Evolutionary conservation across 2,888 invertebrate species (phyloP), one percentile per base, ranked within the genome.

Genomic region (Melinaea marsaeus): DNA sequence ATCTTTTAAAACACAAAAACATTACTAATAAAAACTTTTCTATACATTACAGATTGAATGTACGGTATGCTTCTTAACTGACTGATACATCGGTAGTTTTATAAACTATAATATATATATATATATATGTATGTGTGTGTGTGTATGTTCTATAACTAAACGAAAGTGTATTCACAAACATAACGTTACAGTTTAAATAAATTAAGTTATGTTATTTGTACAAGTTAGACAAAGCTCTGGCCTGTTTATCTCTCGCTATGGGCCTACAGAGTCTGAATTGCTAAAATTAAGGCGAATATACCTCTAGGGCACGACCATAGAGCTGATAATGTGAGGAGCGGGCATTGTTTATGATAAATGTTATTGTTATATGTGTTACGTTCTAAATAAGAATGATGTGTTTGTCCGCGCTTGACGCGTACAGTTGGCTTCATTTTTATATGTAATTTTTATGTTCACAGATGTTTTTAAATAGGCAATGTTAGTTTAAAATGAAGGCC

Each of bases 251-350:
- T 65, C 65, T 35, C 7, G 46, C 71, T 64, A 13, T 57, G 65
- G 70, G 58, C 60, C 62, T 66, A 61, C 65, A 64, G 54, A 64
- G 70, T 73, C 74, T 77, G 79, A 81, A 83, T 81, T 76, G 79
- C 73, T 72, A 69, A 76, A 84, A 83, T 83, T 83, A 81, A 80
- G 76, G 71, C 63, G 72, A 78, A 80, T 72, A 72, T 72, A 56
- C 68, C 83, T 79, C 80, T 13, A 37, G 74, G 70, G 77, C 60
- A 60, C 34, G 54, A 32, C 51, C 32, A 34, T 55, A 67, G 65
- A 58, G 59, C 48, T 56, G 51, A 37, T 37, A 59, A 65, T 59
- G 61, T 57, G 35, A 54, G 65, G 65, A 65, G 46, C 35, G 35
- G 66, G 46, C 66, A 13, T 35, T 51, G 42, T 13, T 37, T 59